Base-by-base conservation (phyloP, 2,888 invertebrate genomes). In the Drosophila paranaensis region DNA sequence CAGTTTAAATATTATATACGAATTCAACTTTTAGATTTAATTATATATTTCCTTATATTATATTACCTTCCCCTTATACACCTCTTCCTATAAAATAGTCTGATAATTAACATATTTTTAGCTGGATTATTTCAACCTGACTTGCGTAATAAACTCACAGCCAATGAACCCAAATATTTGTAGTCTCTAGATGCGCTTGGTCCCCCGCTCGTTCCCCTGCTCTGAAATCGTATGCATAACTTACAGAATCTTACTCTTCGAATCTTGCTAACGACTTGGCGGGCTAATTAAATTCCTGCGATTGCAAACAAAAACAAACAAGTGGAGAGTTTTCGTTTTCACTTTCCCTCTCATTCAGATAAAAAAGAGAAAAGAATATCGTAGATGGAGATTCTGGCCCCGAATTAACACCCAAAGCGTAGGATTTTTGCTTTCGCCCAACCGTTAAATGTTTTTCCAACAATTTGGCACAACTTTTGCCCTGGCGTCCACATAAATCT, bases 181-280 rank as follows among this genome's bases (percentile, higher is more conserved):
- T 16, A 30, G 33, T n/a, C 27, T 25, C 55, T 33, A 14, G 67
- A 9, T 46, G 42, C 30, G 13, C 20, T 37, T 42, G 40, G 46
- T 39, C 40, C 73, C 65, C 20, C 33, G 14, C 48, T 10, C 42
- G 42, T 37, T 51, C 8, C 45, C n/a, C 42, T n/a, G 42, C 54
- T 60, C 51, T 54, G 48, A 65, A 65, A 71, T 74, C 67, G 65
- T 53, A 33, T 62, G 76, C 76, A 84, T 84, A 81, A 82, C 82
- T 84, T 77, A 82, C 71, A 60, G 79, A 74, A 66, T 69, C 74
- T 72, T 53, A 74, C 68, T 63, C 72, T 71, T 58, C 72, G 87
- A 77, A 90, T 80, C 84, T 89, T 88, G 84, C 86, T 85, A 85
- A 90, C 89, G 87, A 88, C 87, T 87, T 71, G 73, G 84, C 69